A percentile compares a stretch with the other conserved stretches of the same genome.
phyloP scores from a whole-genome alignment of 1,140 invertebrate genomes.

The Spodoptera frugiperda region DNA sequence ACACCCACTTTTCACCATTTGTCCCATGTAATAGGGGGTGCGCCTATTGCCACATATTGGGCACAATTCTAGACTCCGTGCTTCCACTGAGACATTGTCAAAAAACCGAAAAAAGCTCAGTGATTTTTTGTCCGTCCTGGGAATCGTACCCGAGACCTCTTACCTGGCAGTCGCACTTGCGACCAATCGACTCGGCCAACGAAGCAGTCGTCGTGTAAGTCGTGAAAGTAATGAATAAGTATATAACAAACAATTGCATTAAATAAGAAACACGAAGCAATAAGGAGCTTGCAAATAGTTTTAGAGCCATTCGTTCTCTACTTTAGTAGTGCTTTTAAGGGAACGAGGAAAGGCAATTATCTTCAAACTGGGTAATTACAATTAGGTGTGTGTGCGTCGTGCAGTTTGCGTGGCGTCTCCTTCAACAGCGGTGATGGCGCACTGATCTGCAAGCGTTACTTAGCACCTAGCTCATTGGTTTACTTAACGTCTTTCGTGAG shows the following conservation, averaged over 20 bases:
- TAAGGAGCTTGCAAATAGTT: slow-evolving; percentile 16
- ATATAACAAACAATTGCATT: slow-evolving; percentile 7
- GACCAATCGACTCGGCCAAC: too few relatives aligned
- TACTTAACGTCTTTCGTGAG: not conserved
- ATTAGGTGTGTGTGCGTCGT: slow-evolving; percentile 64
- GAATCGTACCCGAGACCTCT: too few relatives aligned
- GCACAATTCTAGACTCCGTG: too few relatives aligned
- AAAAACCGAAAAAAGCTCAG: too few relatives aligned
- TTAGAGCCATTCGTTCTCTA: slow-evolving; percentile 44
- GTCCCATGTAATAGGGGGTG: too few relatives aligned
- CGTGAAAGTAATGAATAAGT: too few relatives aligned
- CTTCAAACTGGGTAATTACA: slow-evolving; percentile 63
- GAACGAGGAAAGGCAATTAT: slow-evolving; percentile 64
- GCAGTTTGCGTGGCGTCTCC: slow-evolving; percentile 46
- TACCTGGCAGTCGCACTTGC: too few relatives aligned
- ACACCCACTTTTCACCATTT: too few relatives aligned
- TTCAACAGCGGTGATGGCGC: not conserved
- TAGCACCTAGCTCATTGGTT: slow-evolving; percentile 17
- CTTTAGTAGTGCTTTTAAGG: slow-evolving; percentile 64
- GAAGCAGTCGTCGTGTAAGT: too few relatives aligned
- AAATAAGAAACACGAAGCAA: slow-evolving; percentile 32
- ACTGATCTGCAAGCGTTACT: slow-evolving; percentile 1
- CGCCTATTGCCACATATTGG: too few relatives aligned
- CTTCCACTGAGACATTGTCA: too few relatives aligned
- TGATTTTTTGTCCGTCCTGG: too few relatives aligned